These are phyloP conservation scores for Sarcoramphus papa DNA, from an alignment of 2,797 vertebrate species.

Conservation along the genomic window DNA sequence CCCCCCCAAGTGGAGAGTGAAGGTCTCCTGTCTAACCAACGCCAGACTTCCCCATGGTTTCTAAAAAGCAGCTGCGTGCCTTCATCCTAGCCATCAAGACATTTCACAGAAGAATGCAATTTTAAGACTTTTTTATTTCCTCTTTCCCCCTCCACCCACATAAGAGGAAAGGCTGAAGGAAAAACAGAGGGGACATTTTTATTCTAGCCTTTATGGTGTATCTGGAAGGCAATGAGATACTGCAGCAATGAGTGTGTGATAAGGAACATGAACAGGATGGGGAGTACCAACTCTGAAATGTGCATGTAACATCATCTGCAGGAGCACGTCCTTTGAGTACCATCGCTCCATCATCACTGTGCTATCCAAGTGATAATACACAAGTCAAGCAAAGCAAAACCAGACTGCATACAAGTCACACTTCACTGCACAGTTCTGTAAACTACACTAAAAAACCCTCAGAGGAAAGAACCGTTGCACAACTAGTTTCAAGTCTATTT, in stretches of 20 bases:
- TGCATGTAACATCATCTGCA: not conserved
- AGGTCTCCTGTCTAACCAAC: not conserved
- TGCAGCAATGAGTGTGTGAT: not conserved
- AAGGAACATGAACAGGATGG: not conserved
- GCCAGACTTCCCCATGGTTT: not conserved
- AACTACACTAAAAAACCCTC: not conserved
- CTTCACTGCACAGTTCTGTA: constrained; percentile 31
- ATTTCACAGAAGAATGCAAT: not conserved
- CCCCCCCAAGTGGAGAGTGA: not conserved
- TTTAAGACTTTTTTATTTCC: not conserved
- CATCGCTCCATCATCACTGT: not conserved
- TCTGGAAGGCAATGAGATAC: not conserved
- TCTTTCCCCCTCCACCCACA: not conserved
- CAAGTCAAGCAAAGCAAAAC: constrained; percentile 15
- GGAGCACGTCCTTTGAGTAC: not conserved
- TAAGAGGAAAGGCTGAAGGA: not conserved
- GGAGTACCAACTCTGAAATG: not conserved
- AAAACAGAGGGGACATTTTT: not conserved
- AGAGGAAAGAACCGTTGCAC: not conserved
- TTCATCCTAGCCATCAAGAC: not conserved
- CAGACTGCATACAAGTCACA: constrained; percentile 17
- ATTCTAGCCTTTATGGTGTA: not conserved
- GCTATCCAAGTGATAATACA: not conserved
- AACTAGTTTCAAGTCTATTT: not conserved
- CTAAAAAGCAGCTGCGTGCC: not conserved